Conservation (phyloP, 1,140 invertebrate genomes). For the Drosophila nannoptera region DNA sequence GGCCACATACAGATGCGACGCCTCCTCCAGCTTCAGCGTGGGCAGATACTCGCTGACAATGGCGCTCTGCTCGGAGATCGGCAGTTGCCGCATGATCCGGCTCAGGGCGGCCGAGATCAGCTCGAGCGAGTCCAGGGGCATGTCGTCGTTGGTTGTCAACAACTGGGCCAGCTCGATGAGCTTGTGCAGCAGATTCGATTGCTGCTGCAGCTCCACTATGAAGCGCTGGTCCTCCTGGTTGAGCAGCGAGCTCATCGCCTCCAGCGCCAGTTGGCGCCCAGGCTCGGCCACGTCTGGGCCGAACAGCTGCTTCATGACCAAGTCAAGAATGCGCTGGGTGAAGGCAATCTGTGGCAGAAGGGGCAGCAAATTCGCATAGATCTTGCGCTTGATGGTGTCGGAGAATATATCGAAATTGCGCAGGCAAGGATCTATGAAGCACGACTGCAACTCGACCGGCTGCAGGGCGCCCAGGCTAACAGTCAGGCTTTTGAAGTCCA, state of each 20-base stretch:
- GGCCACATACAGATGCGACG: constrained; percentile 65
- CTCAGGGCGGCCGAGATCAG: constrained; percentile 58
- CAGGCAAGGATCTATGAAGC: constrained; percentile 63
- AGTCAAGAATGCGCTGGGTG: constrained; percentile 63
- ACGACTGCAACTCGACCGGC: constrained; percentile 69
- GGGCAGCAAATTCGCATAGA: constrained; percentile 61
- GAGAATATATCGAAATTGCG: constrained; percentile 66
- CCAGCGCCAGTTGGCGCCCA: constrained; percentile 50
- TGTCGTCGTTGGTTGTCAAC: background rate
- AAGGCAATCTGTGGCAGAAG: constrained; percentile 68
- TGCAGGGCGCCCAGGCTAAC: constrained; percentile 58
- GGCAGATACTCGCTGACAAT: constrained; percentile 69
- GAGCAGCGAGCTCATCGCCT: constrained; percentile 60
- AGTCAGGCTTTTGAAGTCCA: constrained; percentile 60
- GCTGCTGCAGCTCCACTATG: constrained; percentile 64
- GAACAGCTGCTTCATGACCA: constrained; percentile 62
- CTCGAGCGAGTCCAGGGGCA: constrained; percentile 48
- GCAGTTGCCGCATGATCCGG: constrained; percentile 59
- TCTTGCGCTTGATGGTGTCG: constrained; percentile 67
- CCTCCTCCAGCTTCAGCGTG: constrained; percentile 53
- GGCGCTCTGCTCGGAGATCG: constrained; percentile 67
- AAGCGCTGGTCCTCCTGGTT: constrained; percentile 56
- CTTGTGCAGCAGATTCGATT: constrained; percentile 62
- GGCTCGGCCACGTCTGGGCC: constrained; percentile 23
- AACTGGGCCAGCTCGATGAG: constrained; percentile 58